Percentiles rank a stretch among this genome's conserved stretches.
These are phyloP conservation scores for Bhutanitis thaidina DNA, from an alignment of 2,888 invertebrate genomes.

Conservation along the genomic window DNA sequence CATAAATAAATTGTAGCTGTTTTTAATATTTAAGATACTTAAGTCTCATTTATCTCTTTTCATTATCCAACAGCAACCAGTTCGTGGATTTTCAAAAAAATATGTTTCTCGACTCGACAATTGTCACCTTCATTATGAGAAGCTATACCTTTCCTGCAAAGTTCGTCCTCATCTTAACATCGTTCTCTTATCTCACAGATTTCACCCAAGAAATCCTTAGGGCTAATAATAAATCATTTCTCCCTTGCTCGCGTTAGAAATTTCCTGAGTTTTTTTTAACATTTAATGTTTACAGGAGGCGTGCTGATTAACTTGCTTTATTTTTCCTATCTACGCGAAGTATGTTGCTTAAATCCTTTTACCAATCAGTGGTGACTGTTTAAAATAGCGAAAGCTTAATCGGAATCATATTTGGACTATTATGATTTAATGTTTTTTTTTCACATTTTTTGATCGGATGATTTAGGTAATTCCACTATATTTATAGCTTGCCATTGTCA, in stretches of 20 bases:
- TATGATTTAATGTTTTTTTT: too few species aligned
- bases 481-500: too few species aligned
- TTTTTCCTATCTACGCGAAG: conserved; percentile 14
- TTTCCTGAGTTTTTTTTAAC: conserved; percentile 23
- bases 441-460: too few species aligned
- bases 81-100: neutral
- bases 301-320: conserved; percentile 28
- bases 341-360: conserved; percentile 7
- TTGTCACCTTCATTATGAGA: conserved; percentile 9
- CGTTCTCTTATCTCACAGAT: conserved; percentile 34
- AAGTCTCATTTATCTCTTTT: too few species aligned
- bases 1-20: too few species aligned
- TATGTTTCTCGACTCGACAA: conserved; percentile 1
- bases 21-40: too few species aligned
- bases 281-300: conserved; percentile 30
- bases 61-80: neutral
- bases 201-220: too few species aligned
- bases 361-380: too few species aligned
- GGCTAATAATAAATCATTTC: conserved; percentile 42
- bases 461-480: too few species aligned
- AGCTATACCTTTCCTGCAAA: conserved; percentile 1
- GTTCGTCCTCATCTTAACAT: conserved; percentile 5
- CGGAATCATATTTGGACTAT: too few species aligned
- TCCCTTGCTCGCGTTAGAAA: conserved; percentile 27
- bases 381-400: too few species aligned